phyloP scores from a whole-genome alignment of 2,113 vertebrate genomes.

The Pseudorectes ferrugineus region DNA sequence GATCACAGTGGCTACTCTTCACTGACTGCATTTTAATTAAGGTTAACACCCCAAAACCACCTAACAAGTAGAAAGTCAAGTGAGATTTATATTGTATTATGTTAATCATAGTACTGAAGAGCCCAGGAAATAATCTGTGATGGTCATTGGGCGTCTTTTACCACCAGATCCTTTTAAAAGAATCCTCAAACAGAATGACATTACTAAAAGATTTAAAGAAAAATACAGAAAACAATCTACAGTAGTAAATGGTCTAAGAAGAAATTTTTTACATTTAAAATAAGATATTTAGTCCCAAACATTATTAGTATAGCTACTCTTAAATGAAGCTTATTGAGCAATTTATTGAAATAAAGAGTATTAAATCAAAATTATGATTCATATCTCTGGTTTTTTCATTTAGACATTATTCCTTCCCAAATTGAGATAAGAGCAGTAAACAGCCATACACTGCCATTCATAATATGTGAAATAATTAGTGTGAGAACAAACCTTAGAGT shows the following conservation, averaged over 20 bases:
- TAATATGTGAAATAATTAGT: not conserved
- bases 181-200: not conserved
- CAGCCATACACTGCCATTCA: not conserved
- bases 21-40: not conserved
- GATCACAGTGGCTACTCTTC: not conserved
- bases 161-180: not conserved
- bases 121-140: not conserved
- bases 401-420: not conserved
- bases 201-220: not conserved
- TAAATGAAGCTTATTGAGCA: not conserved
- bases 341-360: not conserved
- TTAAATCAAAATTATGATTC: not conserved
- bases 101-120: not conserved
- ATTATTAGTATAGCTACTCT: not conserved
- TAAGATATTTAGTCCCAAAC: not conserved
- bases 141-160: not conserved
- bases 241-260: not conserved
- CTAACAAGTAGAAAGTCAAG: not conserved
- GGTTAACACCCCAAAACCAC: not conserved
- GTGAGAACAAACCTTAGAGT: not conserved
- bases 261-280: not conserved
- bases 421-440: not conserved
- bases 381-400: not conserved
- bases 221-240: not conserved
- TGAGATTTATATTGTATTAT: not conserved